Evolutionary conservation across 2,888 invertebrate genomes (phyloP).

Genomic region (Pocota personata): DNA sequence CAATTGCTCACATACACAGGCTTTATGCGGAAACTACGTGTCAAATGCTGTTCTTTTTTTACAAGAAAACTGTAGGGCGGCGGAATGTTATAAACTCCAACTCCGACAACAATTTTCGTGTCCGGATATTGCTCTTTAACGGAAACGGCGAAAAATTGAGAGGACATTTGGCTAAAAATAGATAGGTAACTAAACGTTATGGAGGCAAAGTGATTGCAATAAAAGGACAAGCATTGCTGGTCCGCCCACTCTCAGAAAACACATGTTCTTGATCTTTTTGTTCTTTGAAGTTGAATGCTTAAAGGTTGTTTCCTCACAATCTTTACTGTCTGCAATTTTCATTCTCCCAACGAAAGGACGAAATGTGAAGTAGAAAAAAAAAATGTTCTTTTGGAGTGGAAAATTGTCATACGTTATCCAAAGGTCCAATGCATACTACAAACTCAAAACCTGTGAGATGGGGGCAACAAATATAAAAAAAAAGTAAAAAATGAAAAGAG

Average conservation of each 20-base stretch:
- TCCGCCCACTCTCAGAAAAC: neutral
- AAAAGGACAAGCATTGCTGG: conserved; percentile 36
- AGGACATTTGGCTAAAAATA: conserved; percentile 28
- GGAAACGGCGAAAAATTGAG: conserved; percentile 37
- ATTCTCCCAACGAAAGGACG: neutral
- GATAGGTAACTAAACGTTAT: conserved; percentile 56
- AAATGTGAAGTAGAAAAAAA: conserved; percentile 4
- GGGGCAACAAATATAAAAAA: conserved; percentile 13
- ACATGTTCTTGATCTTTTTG: conserved; percentile 34
- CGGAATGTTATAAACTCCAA: conserved; percentile 1
- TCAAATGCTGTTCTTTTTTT: conserved; percentile 1
- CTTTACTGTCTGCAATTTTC: conserved; percentile 31
- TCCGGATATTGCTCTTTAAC: conserved; percentile 50
- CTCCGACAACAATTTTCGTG: conserved; percentile 43
- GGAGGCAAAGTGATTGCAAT: conserved; percentile 48
- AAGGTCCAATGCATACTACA: neutral
- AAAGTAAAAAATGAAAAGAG: neutral
- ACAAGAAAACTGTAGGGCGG: conserved; percentile 20
- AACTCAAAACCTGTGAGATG: neutral
- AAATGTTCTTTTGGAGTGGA: conserved; percentile 33
- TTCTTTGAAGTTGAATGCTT: conserved; percentile 5
- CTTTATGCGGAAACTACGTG: conserved; percentile 45
- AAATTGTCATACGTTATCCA: conserved; percentile 52
- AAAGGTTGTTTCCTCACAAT: conserved; percentile 19
- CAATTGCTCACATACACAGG: conserved; percentile 12